phyloP scores from a whole-genome alignment of 2,888 invertebrate species.

The Julus scanicus region DNA sequence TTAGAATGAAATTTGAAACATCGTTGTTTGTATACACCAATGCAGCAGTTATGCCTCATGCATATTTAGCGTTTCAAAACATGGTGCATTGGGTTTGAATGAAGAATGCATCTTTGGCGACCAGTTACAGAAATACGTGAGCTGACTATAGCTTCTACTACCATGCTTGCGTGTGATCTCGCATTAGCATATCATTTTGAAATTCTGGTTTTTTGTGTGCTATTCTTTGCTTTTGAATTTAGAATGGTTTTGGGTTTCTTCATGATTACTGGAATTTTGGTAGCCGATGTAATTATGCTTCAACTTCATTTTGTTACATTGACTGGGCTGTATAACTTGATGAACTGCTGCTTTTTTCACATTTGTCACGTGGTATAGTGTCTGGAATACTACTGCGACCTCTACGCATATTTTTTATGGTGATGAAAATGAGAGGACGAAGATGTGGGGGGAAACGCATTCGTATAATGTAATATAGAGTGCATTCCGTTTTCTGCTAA shows the following conservation, averaged over 20 bases:
- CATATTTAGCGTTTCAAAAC: background rate
- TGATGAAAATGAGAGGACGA: background rate
- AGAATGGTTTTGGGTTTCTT: background rate
- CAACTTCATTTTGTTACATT: background rate
- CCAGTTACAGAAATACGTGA: background rate
- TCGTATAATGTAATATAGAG: background rate
- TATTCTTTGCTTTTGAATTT: background rate
- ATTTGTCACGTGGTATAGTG: constrained; percentile 4
- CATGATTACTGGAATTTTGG: background rate
- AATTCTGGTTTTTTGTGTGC: background rate
- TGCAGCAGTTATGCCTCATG: background rate
- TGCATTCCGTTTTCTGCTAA: constrained; percentile 32
- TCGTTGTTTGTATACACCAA: background rate
- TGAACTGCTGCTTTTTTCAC: background rate
- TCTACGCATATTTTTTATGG: background rate
- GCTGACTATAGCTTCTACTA: background rate
- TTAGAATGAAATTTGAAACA: background rate
- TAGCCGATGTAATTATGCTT: background rate
- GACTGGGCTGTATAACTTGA: background rate
- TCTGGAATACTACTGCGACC: background rate
- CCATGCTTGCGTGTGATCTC: background rate
- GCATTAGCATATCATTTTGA: constrained; percentile 37
- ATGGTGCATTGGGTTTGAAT: background rate
- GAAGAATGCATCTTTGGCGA: background rate
- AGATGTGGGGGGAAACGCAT: background rate